Evolutionary conservation across 2,113 vertebrate genomes (phyloP).

Genomic region (Spea bombifrons): DNA sequence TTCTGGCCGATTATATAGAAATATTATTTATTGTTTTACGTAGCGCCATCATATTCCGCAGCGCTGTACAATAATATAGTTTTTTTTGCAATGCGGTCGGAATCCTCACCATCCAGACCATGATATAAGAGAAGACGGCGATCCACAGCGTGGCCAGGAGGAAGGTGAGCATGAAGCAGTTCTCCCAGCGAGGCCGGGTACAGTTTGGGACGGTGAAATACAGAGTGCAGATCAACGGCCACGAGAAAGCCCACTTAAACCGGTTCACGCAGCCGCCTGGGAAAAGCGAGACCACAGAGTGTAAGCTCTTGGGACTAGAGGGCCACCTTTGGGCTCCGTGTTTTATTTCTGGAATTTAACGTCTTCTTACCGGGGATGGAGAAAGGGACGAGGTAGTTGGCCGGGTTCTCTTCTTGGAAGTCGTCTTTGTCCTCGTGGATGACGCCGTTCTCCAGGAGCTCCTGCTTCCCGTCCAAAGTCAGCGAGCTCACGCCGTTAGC

Average conservation of each 20-base stretch:
- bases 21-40: no score
- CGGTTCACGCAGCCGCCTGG: slow-evolving; percentile 79
- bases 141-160: slow-evolving; percentile 92
- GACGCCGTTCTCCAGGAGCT: slow-evolving; percentile 88
- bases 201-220: slow-evolving; percentile 89
- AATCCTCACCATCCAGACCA: slow-evolving; percentile 96
- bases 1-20: no score
- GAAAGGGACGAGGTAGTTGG: slow-evolving; percentile 81
- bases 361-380: slow-evolving; percentile 70
- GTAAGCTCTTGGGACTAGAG: background rate
- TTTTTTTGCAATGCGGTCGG: no score
- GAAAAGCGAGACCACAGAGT: slow-evolving; percentile 10
- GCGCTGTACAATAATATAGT: no score
- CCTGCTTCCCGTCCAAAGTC: slow-evolving; percentile 78
- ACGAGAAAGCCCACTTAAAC: slow-evolving; percentile 87
- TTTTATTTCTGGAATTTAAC: no score
- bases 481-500: slow-evolving; percentile 78
- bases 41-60: no score
- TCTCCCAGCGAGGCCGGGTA: slow-evolving; percentile 91
- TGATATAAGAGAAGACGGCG: slow-evolving; percentile 95
- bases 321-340: no score
- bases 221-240: slow-evolving; percentile 87
- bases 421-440: slow-evolving; percentile 71
- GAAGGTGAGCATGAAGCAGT: slow-evolving; percentile 90
- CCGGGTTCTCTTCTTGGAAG: slow-evolving; percentile 63